phyloP scores from a whole-genome alignment of 2,797 vertebrate species.

The Sternarchorhynchus goeldii region DNA sequence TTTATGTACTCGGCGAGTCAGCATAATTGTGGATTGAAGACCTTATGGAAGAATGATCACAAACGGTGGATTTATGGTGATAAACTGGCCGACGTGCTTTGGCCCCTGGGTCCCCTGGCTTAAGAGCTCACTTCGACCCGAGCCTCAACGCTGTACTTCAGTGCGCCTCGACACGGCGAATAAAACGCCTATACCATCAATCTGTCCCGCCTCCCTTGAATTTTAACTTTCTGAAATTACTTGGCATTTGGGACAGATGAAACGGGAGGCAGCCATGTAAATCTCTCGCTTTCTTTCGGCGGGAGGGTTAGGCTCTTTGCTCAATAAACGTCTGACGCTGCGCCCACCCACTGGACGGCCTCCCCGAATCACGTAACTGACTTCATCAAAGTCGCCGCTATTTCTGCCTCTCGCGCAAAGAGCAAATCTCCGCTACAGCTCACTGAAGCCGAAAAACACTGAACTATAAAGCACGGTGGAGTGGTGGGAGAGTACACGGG shows the following conservation, averaged over 20 bases:
- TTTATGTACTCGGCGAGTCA: slow-evolving; percentile 52
- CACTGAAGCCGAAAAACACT: no score
- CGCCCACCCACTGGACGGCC: slow-evolving; percentile 3
- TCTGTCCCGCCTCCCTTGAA: slow-evolving; percentile 58
- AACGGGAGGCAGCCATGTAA: slow-evolving; percentile 63
- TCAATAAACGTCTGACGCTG: slow-evolving; percentile 39
- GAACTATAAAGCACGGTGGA: no score
- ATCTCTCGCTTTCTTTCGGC: slow-evolving; percentile 57
- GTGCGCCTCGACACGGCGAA: slow-evolving; percentile 32
- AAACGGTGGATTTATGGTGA: slow-evolving; percentile 57
- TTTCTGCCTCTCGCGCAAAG: not conserved
- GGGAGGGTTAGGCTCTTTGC: slow-evolving; percentile 10
- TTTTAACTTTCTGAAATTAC: no score
- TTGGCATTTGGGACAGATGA: slow-evolving; percentile 72
- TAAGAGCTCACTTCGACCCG: slow-evolving; percentile 25
- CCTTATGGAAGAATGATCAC: slow-evolving; percentile 64
- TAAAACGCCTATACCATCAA: slow-evolving; percentile 62
- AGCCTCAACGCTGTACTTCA: slow-evolving; percentile 28
- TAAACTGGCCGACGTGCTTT: slow-evolving; percentile 35
- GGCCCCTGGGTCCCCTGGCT: slow-evolving; percentile 34
- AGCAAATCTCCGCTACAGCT: no score
- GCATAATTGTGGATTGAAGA: slow-evolving; percentile 42
- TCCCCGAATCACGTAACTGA: slow-evolving; percentile 24
- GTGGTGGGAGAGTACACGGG: no score
- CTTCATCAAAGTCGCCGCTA: slow-evolving; percentile 44